These are phyloP conservation scores for Rattus rattus DNA, from an alignment of 2,113 vertebrate genomes.

Conservation along the genomic window DNA sequence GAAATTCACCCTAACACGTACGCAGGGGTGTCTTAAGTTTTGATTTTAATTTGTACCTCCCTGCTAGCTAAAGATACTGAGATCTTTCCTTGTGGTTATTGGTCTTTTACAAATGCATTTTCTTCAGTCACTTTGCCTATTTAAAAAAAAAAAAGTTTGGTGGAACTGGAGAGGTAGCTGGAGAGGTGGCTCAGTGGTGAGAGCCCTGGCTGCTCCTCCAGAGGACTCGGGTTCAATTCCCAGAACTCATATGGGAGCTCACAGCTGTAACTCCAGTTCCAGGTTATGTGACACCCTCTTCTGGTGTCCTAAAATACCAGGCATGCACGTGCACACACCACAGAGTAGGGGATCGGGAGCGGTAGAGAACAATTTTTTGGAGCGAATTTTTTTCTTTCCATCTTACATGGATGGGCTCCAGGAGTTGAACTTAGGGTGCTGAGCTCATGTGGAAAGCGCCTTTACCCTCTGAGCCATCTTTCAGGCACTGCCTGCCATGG, in stretches of 20 bases:
- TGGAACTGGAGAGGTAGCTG: neutral
- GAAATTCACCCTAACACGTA: neutral
- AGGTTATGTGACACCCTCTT: neutral
- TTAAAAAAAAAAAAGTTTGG: neutral
- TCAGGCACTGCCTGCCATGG: neutral
- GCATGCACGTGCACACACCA: neutral
- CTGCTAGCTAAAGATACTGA: neutral
- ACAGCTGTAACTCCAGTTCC: neutral
- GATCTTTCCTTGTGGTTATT: neutral
- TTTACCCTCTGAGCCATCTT: neutral
- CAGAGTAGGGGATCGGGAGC: neutral
- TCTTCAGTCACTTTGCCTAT: neutral
- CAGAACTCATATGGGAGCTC: neutral
- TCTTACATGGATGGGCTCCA: neutral
- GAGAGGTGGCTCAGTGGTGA: neutral
- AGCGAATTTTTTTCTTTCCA: neutral
- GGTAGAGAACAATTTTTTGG: neutral
- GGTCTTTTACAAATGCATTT: neutral
- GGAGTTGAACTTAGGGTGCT: neutral
- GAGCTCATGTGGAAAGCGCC: neutral
- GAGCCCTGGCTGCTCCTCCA: neutral
- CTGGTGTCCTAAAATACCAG: neutral
- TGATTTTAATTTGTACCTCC: constrained; percentile 27
- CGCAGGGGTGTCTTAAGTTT: neutral
- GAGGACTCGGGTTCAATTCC: neutral